These are phyloP conservation scores for Onychorhynchus coronatus DNA, from an alignment of 2,113 vertebrate genomes.

Conservation along the genomic window DNA sequence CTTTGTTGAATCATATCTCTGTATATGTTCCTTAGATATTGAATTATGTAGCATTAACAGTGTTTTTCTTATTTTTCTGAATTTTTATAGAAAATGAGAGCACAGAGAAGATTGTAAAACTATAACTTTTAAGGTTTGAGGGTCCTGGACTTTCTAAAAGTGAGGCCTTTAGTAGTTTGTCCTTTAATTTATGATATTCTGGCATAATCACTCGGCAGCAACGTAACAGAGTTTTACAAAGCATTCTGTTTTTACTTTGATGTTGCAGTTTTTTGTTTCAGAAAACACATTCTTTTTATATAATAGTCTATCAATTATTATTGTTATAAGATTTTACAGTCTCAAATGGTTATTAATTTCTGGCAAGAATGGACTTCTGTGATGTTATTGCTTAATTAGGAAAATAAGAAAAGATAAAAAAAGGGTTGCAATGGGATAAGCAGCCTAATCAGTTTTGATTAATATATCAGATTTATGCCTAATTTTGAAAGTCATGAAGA, in stretches of 20 bases:
- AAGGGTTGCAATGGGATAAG: neutral
- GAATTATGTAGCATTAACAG: neutral
- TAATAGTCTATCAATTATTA: neutral
- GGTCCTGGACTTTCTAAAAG: neutral
- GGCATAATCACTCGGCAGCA: neutral
- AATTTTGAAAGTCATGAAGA: neutral
- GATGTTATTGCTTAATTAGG: neutral
- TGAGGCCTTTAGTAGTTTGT: neutral
- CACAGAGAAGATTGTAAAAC: neutral
- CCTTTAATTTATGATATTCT: neutral
- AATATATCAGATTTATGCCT: neutral
- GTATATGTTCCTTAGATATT: neutral
- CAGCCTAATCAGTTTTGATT: neutral
- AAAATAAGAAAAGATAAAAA: slow-evolving; percentile 3
- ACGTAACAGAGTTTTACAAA: neutral
- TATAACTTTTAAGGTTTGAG: neutral
- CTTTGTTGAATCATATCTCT: neutral
- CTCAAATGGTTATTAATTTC: slow-evolving; percentile 9
- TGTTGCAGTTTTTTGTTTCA: neutral
- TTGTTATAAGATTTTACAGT: neutral
- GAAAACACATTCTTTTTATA: neutral
- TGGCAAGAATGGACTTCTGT: neutral
- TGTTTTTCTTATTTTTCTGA: neutral
- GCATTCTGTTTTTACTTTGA: neutral
- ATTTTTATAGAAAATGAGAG: neutral